Evolutionary conservation across 2,888 invertebrate species (phyloP).

Genomic region (Blomia tropicalis): DNA sequence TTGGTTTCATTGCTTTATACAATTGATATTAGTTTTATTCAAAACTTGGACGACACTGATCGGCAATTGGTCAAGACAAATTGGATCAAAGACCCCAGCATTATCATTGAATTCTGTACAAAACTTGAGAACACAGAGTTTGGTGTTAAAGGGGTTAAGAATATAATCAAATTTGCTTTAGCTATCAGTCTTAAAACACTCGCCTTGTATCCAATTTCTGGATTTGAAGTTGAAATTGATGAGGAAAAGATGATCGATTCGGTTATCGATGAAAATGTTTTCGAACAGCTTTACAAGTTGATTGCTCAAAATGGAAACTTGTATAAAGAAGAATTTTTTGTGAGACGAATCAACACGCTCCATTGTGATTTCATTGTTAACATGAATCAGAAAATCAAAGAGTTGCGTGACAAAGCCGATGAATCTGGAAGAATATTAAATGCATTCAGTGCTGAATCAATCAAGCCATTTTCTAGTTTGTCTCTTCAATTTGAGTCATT

Average conservation of each 20-base stretch:
- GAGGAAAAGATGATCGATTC: slow-evolving; percentile 64
- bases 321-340: slow-evolving; percentile 60
- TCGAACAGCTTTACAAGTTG: slow-evolving; percentile 57
- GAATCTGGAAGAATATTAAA: slow-evolving; percentile 61
- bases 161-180: slow-evolving; percentile 51
- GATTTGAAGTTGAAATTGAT: slow-evolving; percentile 44
- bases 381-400: slow-evolving; percentile 78
- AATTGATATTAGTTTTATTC: slow-evolving; percentile 59
- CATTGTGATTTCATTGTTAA: slow-evolving; percentile 79
- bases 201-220: slow-evolving; percentile 34
- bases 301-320: slow-evolving; percentile 53
- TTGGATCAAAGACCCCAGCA: slow-evolving; percentile 35
- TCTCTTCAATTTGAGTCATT: slow-evolving; percentile 60
- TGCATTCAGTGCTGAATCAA: slow-evolving; percentile 46
- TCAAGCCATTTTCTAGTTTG: slow-evolving; percentile 51
- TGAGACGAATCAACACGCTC: slow-evolving; percentile 62
- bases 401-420: slow-evolving; percentile 64
- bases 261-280: slow-evolving; percentile 59
- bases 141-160: slow-evolving; percentile 36
- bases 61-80: slow-evolving; percentile 35
- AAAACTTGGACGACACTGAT: slow-evolving; percentile 35
- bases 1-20: slow-evolving; percentile 68
- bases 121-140: slow-evolving; percentile 34
- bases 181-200: slow-evolving; percentile 46
- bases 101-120: slow-evolving; percentile 39